A percentile compares a stretch with the other conserved stretches of the same genome.
Conservation (phyloP, 2,797 vertebrate species). For the Propithecus deckenii region DNA sequence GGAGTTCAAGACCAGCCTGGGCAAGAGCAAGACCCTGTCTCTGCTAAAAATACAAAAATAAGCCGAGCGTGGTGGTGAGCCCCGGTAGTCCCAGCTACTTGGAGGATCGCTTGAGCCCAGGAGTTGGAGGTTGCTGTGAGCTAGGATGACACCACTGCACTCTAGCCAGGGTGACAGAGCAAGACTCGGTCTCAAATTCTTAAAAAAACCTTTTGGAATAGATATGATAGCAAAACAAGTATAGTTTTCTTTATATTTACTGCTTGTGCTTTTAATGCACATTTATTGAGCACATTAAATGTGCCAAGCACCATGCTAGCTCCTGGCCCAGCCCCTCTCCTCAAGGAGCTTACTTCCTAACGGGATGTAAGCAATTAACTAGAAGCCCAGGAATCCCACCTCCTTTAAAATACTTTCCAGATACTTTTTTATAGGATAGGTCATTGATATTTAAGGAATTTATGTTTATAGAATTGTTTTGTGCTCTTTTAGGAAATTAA, state of each 20-base stretch:
- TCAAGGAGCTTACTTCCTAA: not conserved
- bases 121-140: no score
- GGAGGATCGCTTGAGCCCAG: no score
- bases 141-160: no score
- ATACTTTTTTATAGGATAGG: not conserved
- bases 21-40: no score
- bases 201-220: no score
- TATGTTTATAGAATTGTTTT: slow-evolving; percentile 41
- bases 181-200: not conserved
- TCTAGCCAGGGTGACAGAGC: no score
- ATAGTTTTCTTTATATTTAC: not conserved
- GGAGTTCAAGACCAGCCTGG: no score
- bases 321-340: not conserved
- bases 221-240: not conserved
- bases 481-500: slow-evolving; percentile 88
- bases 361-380: not conserved
- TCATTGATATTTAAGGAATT: slow-evolving; percentile 24
- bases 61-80: no score
- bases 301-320: not conserved
- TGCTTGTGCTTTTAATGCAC: not conserved
- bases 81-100: no score
- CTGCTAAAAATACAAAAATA: no score
- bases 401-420: not conserved
- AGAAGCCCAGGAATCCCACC: not conserved
- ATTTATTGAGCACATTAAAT: not conserved